A percentile compares a stretch with the other conserved stretches of the same genome.
Evolutionary conservation across 2,888 invertebrate species (phyloP).

Genomic region (Neoitamus cyanurus): DNA sequence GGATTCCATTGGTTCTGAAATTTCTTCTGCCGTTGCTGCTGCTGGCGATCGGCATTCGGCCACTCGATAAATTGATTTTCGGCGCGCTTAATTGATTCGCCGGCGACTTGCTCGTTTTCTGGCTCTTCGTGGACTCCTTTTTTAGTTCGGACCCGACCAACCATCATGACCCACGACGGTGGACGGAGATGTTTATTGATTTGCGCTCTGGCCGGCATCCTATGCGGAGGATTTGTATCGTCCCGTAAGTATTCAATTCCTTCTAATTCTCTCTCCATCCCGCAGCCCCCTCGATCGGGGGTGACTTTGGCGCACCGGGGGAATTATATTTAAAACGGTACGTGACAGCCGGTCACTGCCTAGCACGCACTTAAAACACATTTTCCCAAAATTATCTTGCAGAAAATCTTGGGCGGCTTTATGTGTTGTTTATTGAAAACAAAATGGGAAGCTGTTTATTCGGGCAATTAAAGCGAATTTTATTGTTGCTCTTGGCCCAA

Average conservation of each 20-base stretch:
- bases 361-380: background rate
- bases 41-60: background rate
- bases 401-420: background rate
- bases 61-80: conserved; percentile 22
- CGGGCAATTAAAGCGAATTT: background rate
- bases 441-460: background rate
- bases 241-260: conserved; percentile 6
- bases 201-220: background rate
- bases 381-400: background rate
- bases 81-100: conserved; percentile 15
- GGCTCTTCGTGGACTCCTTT: background rate
- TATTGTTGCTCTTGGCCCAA: background rate
- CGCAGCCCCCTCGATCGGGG: background rate
- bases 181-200: background rate
- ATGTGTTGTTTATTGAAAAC: background rate
- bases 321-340: background rate
- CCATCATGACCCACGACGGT: background rate
- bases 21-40: conserved; percentile 2
- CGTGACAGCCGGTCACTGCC: background rate
- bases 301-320: background rate
- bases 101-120: background rate
- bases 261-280: no score
- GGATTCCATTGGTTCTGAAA: background rate
- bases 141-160: background rate
- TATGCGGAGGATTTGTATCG: conserved; percentile 1